These are phyloP conservation scores for Pemphigus obesinymphae DNA, from an alignment of 1,140 invertebrate species.

Conservation along the genomic window DNA sequence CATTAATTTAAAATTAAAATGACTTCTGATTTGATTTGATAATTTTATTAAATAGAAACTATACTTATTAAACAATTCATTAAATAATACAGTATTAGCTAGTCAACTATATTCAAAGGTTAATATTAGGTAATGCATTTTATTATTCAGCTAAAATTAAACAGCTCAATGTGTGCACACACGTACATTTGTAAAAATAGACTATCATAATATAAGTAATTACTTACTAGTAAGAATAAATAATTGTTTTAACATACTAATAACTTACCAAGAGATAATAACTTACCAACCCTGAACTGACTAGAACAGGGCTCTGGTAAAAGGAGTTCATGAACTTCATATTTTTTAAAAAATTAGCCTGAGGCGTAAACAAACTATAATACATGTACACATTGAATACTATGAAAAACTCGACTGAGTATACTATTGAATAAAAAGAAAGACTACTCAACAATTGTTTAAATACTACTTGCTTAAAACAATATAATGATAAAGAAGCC, in stretches of 20 bases:
- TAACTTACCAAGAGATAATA: slow-evolving; percentile 39
- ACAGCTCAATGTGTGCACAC: slow-evolving; percentile 2
- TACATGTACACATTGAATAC: slow-evolving; percentile 2
- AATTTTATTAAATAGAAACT: neutral
- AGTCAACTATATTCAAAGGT: neutral
- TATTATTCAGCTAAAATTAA: neutral
- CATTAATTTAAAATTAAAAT: neutral
- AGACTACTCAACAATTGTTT: neutral
- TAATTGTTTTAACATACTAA: neutral
- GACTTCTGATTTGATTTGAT: neutral
- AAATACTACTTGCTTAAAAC: slow-evolving; percentile 1
- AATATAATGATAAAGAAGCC: slow-evolving; percentile 7
- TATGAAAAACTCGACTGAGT: neutral
- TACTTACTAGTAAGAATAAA: slow-evolving; percentile 31
- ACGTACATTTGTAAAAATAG: neutral
- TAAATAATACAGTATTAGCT: neutral
- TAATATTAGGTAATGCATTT: neutral
- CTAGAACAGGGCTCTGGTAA: slow-evolving; percentile 41
- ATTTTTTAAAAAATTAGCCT: slow-evolving; percentile 2
- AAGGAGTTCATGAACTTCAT: slow-evolving; percentile 33
- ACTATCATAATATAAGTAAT: neutral
- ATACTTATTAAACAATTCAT: neutral
- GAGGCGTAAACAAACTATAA: neutral
- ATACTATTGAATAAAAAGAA: slow-evolving; percentile 3
- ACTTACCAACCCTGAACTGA: slow-evolving; percentile 41